These are phyloP conservation scores for Lysiphlebus fabarum DNA, from an alignment of 1,140 invertebrate species.

Conservation along the genomic window DNA sequence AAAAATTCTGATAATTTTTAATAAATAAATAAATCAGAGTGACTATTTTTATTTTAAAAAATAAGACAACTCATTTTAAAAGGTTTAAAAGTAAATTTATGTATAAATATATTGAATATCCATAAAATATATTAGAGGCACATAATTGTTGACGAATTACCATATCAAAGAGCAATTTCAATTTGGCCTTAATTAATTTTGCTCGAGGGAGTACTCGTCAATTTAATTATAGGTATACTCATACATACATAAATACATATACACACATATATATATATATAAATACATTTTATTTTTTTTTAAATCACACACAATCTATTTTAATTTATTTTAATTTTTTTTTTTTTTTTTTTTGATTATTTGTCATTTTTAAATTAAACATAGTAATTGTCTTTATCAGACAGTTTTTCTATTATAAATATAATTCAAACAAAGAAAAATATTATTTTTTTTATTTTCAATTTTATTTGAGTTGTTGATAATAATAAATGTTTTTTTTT, in stretches of 20 bases:
- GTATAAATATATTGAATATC: conserved; percentile 12
- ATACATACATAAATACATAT: too few relatives aligned
- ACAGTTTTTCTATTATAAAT: too few relatives aligned
- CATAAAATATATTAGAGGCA: conserved; percentile 25
- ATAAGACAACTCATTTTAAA: conserved; percentile 10
- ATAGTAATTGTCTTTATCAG: too few relatives aligned
- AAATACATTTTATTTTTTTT: not conserved
- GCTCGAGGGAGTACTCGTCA: conserved; percentile 30
- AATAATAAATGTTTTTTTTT: too few relatives aligned
- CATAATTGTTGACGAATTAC: conserved; percentile 54
- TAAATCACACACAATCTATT: too few relatives aligned
- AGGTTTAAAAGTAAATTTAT: conserved; percentile 1
- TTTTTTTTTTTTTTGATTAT: too few relatives aligned
- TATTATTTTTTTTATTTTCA: too few relatives aligned
- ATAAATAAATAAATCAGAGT: not conserved
- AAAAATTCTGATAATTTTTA: not conserved
- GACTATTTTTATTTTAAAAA: conserved; percentile 6
- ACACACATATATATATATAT: too few relatives aligned
- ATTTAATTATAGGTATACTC: conserved; percentile 40
- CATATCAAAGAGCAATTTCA: conserved; percentile 56
- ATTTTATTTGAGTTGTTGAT: too few relatives aligned
- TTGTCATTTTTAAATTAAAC: too few relatives aligned
- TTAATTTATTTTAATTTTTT: too few relatives aligned
- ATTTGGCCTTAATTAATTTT: conserved; percentile 56
- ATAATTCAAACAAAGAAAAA: too few relatives aligned